Conservation (phyloP, 2,113 vertebrate species). For the Petroica traversi region DNA sequence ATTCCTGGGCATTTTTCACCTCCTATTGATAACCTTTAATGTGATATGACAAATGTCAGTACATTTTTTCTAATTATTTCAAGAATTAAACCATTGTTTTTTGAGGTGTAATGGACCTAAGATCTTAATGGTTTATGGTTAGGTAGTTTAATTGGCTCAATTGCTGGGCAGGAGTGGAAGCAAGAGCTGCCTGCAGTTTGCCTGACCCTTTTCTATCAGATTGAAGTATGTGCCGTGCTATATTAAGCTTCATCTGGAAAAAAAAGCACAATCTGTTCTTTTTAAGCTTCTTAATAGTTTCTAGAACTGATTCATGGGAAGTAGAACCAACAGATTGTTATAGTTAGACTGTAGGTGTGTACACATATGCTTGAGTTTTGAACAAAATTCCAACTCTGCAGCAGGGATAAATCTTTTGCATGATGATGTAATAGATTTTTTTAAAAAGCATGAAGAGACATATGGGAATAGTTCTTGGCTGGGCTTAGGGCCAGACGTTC, state of each 20-base stretch:
- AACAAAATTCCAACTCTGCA: background rate
- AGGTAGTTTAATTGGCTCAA: background rate
- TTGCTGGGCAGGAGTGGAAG: background rate
- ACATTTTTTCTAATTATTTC: background rate
- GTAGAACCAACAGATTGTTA: slow-evolving; percentile 29
- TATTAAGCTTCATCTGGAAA: slow-evolving; percentile 42
- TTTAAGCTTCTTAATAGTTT: slow-evolving; percentile 57
- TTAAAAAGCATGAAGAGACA: background rate
- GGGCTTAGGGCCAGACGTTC: background rate
- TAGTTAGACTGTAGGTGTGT: slow-evolving; percentile 20
- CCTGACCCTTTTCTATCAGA: slow-evolving; percentile 30
- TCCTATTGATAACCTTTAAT: background rate
- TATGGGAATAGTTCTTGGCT: background rate
- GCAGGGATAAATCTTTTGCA: background rate
- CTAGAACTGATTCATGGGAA: slow-evolving; percentile 26
- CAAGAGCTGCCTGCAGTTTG: background rate
- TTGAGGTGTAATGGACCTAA: background rate
- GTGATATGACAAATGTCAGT: background rate
- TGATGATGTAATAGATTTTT: background rate
- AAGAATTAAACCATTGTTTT: background rate
- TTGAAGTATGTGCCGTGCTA: background rate
- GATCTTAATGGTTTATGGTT: background rate
- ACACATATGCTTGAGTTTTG: background rate
- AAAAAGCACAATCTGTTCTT: slow-evolving; percentile 61
- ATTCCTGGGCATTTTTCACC: background rate